phyloP scores from a whole-genome alignment of 2,888 invertebrate species.

The Hoplodrina blanda region DNA sequence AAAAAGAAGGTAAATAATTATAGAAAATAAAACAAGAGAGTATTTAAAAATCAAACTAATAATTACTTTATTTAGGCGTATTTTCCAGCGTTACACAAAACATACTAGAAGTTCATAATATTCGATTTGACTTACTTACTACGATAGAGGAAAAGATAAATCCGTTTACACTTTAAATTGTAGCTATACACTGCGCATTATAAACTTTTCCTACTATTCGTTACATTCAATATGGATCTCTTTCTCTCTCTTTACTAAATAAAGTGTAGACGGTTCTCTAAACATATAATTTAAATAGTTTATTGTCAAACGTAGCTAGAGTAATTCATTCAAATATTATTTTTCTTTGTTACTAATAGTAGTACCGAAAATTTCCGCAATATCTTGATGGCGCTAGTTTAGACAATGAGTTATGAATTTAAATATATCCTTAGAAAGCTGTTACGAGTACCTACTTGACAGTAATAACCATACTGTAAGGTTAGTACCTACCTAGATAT shows the following conservation, averaged over 20 bases:
- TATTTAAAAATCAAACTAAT: slow-evolving; percentile 77
- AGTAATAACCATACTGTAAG: too few relatives aligned
- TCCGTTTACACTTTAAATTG: slow-evolving; percentile 40
- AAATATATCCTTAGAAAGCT: background rate
- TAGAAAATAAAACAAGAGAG: slow-evolving; percentile 59
- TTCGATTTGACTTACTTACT: slow-evolving; percentile 65
- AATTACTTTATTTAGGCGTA: slow-evolving; percentile 80
- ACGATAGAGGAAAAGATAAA: slow-evolving; percentile 63
- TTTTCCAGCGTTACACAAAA: slow-evolving; percentile 80
- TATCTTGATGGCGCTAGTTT: slow-evolving; percentile 51
- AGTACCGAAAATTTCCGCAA: slow-evolving; percentile 13
- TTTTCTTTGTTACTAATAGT: slow-evolving; percentile 8
- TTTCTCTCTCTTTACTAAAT: background rate
- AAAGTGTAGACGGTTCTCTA: slow-evolving; percentile 41
- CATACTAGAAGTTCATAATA: slow-evolving; percentile 73
- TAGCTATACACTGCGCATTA: background rate
- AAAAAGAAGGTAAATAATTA: too few relatives aligned
- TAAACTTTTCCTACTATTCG: background rate
- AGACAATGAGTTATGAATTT: background rate
- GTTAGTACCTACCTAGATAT: too few relatives aligned
- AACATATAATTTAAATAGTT: slow-evolving; percentile 52
- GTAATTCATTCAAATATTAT: slow-evolving; percentile 38
- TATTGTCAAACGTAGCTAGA: slow-evolving; percentile 67
- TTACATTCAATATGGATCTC: background rate
- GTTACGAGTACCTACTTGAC: too few relatives aligned